Evolutionary conservation across 2,113 vertebrate species (phyloP), one percentile per base, ranked within the genome.

Genomic region (Alces alces): DNA sequence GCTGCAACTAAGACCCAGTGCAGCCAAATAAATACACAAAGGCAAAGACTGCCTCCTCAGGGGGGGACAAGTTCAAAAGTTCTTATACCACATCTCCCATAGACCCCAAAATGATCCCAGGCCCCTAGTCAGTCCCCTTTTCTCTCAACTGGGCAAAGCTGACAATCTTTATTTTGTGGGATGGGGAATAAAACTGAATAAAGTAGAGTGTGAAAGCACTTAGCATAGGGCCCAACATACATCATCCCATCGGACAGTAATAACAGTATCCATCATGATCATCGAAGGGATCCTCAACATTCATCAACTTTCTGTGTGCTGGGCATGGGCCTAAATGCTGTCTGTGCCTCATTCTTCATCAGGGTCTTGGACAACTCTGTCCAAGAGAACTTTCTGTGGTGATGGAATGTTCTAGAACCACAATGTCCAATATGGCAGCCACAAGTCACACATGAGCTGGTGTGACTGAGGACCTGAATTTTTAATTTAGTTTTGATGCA

Each of bases 221-320:
- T 0, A 7, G 28, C 6, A 15, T 0, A 4, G 45, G 0, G 0
- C 3, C 45, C 0, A 0, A 54, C 5, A 19, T 23, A 8, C 2
- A 1, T 23, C 60, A 7, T 0, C 9, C 36, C 25, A 2, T 12
- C 0, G 0, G 84, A 57, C 8, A 17, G 45, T 6, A 57, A 17
- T 2, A 3, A 36, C 2, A 47, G 45, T 8, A 0, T 47, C 17
- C 1, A 11, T 3, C 5, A 64, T 3, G 1, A 6, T 28, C 15
- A 0, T 43, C 57, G 33, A 19, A 12, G 33, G 27, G 58, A 39
- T 4, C 3, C 0, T 25, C 21, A 3, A 57, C 1, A 43, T 6
- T 28, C 66, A 19, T 6, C 54, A 30, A 30, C 55, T 19, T 93
- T 36, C 58, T 57, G 3, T 10, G 36, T 21, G 5, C 43, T 15